phyloP scores from a whole-genome alignment of 1,140 invertebrate genomes.

The Drosophila pallidifrons region DNA sequence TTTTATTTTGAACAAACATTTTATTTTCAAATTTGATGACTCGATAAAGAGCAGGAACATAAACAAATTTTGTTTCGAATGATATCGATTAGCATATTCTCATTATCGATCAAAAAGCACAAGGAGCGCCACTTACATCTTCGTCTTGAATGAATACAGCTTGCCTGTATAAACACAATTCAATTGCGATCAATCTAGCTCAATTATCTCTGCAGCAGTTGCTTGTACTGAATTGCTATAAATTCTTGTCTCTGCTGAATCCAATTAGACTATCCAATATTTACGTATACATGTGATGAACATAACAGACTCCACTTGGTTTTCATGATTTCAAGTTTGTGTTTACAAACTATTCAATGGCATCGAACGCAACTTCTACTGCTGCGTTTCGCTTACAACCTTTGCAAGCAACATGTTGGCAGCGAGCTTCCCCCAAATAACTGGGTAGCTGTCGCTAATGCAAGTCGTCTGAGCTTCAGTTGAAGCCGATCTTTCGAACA shows the following conservation, averaged over 20 bases:
- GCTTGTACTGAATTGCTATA: background rate
- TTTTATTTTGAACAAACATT: no score
- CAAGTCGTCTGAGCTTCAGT: constrained; percentile 32
- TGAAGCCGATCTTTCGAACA: constrained; percentile 50
- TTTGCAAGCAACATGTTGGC: constrained; percentile 39
- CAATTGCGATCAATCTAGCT: background rate
- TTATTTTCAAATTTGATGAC: no score
- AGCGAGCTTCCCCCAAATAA: constrained; percentile 1
- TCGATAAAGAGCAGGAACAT: no score
- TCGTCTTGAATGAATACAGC: no score
- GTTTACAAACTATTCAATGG: background rate
- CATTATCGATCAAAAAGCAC: background rate
- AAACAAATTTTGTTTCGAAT: no score
- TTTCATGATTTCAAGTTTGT: constrained; percentile 1
- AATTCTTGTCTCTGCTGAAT: background rate
- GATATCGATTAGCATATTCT: no score
- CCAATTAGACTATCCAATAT: background rate
- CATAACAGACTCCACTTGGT: background rate
- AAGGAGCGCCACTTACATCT: background rate
- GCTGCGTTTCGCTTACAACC: background rate
- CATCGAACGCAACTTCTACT: constrained; percentile 3
- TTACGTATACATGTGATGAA: background rate
- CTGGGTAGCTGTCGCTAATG: background rate
- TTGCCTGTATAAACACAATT: no score
- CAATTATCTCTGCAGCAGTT: background rate